phyloP scores from a whole-genome alignment of 2,888 invertebrate species.

The Cabera pusaria region DNA sequence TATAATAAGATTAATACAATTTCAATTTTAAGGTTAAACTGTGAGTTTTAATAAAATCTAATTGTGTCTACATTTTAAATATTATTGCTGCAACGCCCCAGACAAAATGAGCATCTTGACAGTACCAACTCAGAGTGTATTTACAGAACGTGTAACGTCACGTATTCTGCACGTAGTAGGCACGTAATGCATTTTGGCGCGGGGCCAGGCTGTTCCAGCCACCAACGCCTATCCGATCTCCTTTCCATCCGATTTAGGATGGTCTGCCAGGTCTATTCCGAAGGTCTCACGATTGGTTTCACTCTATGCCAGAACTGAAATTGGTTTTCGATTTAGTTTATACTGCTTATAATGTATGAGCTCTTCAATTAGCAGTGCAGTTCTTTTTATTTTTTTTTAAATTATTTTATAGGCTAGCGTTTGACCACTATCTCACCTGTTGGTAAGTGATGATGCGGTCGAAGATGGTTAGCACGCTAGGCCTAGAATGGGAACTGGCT shows the following conservation, averaged over 20 bases:
- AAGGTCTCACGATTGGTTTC: slow-evolving; percentile 47
- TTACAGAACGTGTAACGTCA: slow-evolving; percentile 38
- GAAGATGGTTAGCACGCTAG: no score
- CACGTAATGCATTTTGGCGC: slow-evolving; percentile 48
- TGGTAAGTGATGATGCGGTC: no score
- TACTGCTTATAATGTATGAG: slow-evolving; percentile 21
- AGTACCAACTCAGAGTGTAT: slow-evolving; percentile 34
- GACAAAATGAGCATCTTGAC: slow-evolving; percentile 27
- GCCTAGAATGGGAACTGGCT: no score
- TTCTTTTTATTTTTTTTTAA: no score
- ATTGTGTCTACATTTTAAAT: slow-evolving; percentile 20
- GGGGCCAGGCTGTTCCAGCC: slow-evolving; percentile 40
- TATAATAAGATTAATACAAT: no score
- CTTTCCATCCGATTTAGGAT: slow-evolving; percentile 47
- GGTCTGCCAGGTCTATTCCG: slow-evolving; percentile 38
- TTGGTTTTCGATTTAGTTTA: slow-evolving; percentile 27
- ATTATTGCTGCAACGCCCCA: slow-evolving; percentile 8
- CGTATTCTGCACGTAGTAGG: slow-evolving; percentile 38
- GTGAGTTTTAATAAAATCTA: no score
- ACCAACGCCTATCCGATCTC: slow-evolving; percentile 44
- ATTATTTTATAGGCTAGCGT: no score
- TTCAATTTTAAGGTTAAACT: no score
- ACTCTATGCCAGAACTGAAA: slow-evolving; percentile 38
- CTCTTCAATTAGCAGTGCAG: no score
- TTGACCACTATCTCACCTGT: no score